Evolutionary conservation across 2,888 invertebrate species (phyloP).

Genomic region (Phengaris arion): DNA sequence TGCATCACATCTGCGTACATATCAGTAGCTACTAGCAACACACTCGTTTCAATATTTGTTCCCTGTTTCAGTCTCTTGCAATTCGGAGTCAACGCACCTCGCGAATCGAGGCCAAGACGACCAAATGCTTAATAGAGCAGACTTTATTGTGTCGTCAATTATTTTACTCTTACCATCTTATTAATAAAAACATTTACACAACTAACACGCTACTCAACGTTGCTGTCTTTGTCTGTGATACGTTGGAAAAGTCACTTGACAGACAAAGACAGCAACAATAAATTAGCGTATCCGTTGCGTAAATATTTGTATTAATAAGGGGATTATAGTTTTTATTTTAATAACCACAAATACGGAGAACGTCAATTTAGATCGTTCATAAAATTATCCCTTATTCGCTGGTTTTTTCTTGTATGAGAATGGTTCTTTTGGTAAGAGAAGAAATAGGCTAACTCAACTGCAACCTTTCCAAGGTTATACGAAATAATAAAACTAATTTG

Average conservation of each 20-base stretch:
- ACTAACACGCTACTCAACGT: no score
- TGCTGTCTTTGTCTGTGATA: no score
- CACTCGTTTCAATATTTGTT: constrained; percentile 21
- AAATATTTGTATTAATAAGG: no score
- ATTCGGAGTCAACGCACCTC: constrained; percentile 22
- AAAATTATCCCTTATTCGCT: background rate
- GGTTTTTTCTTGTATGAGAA: no score
- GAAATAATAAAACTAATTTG: no score
- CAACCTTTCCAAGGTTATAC: no score
- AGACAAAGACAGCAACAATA: no score
- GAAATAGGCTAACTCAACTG: no score
- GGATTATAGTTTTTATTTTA: constrained; percentile 11
- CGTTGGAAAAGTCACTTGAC: no score
- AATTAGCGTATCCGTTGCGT: no score
- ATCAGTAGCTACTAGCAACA: background rate
- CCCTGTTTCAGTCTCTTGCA: constrained; percentile 11
- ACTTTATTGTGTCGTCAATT: constrained; percentile 20
- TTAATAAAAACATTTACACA: no score
- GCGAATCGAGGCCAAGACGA: constrained; percentile 15
- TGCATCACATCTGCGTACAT: background rate
- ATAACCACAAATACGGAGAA: background rate
- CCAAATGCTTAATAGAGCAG: constrained; percentile 18
- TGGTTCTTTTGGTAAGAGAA: no score
- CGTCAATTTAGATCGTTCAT: background rate
- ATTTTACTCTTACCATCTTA: background rate